Evolutionary conservation across 1,140 invertebrate genomes (phyloP).

Genomic region (Chlorops oryzae): DNA sequence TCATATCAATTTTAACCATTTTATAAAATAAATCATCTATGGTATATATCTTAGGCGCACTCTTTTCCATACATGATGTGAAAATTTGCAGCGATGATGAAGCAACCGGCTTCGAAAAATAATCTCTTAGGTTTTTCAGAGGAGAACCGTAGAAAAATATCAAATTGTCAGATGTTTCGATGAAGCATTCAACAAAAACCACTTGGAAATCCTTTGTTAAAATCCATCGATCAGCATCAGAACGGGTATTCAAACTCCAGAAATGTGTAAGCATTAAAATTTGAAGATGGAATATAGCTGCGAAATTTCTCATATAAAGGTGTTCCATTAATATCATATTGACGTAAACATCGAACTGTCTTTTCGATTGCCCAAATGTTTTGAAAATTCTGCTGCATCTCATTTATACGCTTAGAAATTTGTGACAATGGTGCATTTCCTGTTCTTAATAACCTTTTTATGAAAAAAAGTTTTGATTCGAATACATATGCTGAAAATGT

Average conservation of each 20-base stretch:
- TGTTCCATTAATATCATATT: neutral
- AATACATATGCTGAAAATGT: neutral
- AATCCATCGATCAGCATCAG: neutral
- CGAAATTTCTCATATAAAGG: neutral
- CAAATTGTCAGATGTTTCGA: neutral
- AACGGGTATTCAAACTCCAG: neutral
- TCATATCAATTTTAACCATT: no score
- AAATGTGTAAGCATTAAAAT: neutral
- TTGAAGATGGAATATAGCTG: neutral
- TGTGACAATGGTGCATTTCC: slow-evolving; percentile 3
- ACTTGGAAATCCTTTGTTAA: neutral
- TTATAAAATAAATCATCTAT: neutral
- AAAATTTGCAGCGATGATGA: neutral
- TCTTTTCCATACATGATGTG: neutral
- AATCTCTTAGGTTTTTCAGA: neutral
- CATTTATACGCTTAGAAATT: neutral
- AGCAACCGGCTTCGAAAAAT: neutral
- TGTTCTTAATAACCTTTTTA: slow-evolving; percentile 11
- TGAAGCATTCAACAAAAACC: neutral
- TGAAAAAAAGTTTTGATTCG: slow-evolving; percentile 12
- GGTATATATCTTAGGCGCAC: neutral
- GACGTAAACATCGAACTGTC: neutral
- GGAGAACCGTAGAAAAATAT: neutral
- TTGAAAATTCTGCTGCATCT: neutral
- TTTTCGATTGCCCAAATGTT: neutral